Evolutionary conservation across 2,888 invertebrate species (phyloP).

Genomic region (Amphipoea lucens): DNA sequence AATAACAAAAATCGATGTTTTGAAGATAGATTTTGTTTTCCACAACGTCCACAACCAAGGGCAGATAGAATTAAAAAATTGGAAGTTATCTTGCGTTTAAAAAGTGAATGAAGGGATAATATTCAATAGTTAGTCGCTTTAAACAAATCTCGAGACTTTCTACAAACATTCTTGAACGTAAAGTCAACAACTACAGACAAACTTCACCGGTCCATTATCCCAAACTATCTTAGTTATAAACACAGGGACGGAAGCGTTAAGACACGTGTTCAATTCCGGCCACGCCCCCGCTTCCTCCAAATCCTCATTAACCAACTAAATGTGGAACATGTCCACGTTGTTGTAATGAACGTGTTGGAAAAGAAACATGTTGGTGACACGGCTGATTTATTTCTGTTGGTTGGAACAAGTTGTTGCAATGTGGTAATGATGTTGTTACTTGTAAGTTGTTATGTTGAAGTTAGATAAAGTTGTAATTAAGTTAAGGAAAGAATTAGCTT

Average conservation of each 20-base stretch:
- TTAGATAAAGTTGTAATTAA: background rate
- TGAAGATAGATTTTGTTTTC: background rate
- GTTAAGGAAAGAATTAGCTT: background rate
- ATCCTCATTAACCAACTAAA: conserved; percentile 77
- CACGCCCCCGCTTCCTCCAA: conserved; percentile 74
- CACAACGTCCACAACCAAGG: too few relatives aligned
- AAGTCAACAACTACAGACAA: conserved; percentile 17
- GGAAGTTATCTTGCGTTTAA: background rate
- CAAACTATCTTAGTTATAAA: conserved; percentile 63
- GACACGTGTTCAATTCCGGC: conserved; percentile 80
- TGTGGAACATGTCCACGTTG: conserved; percentile 65
- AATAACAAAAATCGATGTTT: background rate
- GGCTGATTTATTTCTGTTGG: conserved; percentile 52
- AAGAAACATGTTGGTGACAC: conserved; percentile 45
- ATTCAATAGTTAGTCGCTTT: background rate
- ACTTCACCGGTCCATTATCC: background rate
- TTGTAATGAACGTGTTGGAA: conserved; percentile 50
- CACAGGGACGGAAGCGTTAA: conserved; percentile 78
- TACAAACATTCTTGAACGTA: conserved; percentile 14
- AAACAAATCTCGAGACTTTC: background rate
- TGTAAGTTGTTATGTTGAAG: conserved; percentile 7
- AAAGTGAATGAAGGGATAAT: background rate
- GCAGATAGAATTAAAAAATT: background rate
- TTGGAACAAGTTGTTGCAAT: conserved; percentile 41
- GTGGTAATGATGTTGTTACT: conserved; percentile 28